Evolutionary conservation across 2,797 vertebrate species (phyloP).

Genomic region (Antennarius maculatus): DNA sequence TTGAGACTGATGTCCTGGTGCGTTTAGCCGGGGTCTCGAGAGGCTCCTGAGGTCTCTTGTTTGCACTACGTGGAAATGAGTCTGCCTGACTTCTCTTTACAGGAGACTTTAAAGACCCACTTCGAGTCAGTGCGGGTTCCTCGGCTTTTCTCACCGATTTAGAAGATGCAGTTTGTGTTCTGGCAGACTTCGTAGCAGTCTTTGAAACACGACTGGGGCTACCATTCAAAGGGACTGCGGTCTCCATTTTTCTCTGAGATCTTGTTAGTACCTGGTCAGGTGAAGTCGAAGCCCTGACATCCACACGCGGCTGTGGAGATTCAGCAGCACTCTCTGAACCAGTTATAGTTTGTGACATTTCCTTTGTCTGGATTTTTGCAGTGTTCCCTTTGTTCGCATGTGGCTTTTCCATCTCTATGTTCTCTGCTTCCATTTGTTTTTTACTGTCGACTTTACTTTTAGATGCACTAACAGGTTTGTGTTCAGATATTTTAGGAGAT

Average conservation of each 20-base stretch:
- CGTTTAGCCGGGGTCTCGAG: conserved; percentile 75
- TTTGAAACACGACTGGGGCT: conserved; percentile 60
- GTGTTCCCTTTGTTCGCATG: conserved; percentile 48
- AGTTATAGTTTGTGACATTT: conserved; percentile 25
- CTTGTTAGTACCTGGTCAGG: conserved; percentile 85
- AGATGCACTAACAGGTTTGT: conserved; percentile 11
- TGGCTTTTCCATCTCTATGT: conserved; percentile 53
- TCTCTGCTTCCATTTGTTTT: conserved; percentile 59
- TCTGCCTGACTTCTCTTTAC: conserved; percentile 62
- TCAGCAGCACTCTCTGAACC: conserved; percentile 41
- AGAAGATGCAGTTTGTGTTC: conserved; percentile 37
- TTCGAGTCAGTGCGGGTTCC: conserved; percentile 54
- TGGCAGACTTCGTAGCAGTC: conserved; percentile 48
- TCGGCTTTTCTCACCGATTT: conserved; percentile 64
- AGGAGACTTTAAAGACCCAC: conserved; percentile 58
- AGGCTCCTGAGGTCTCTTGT: conserved; percentile 71
- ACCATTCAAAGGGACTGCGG: conserved; percentile 30
- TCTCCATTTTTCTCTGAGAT: conserved; percentile 83
- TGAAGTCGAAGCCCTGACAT: conserved; percentile 51
- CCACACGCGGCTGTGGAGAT: conserved; percentile 43
- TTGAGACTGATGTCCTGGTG: conserved; percentile 76
- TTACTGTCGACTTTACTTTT: conserved; percentile 60
- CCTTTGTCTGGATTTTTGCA: conserved; percentile 59
- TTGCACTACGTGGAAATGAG: conserved; percentile 49
- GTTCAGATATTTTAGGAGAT: conserved; percentile 62